Conservation (phyloP, 2,888 invertebrate genomes). For the Meteorus colon region DNA sequence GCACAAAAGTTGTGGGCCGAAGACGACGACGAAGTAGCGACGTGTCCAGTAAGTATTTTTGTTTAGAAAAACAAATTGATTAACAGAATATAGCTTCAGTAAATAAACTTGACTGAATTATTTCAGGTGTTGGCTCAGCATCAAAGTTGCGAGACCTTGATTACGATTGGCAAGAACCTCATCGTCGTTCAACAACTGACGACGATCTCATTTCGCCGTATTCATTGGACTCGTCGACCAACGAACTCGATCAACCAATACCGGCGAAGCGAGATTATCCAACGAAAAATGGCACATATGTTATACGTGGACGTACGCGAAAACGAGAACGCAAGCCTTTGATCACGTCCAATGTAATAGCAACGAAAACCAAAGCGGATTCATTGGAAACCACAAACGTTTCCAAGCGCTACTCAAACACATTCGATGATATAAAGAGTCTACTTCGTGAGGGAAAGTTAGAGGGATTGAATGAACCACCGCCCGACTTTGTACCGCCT, state of each 20-base stretch:
- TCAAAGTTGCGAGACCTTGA: constrained; percentile 81
- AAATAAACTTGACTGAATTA: constrained; percentile 3
- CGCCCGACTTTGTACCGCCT: constrained; percentile 78
- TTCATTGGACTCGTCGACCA: constrained; percentile 77
- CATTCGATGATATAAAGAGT: constrained; percentile 85
- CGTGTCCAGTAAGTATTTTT: constrained; percentile 71
- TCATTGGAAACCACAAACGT: constrained; percentile 59
- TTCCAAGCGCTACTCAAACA: constrained; percentile 81
- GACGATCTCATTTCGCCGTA: constrained; percentile 82
- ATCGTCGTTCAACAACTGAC: constrained; percentile 79
- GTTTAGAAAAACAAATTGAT: not conserved
- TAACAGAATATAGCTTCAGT: not conserved
- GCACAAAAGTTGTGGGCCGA: constrained; percentile 78
- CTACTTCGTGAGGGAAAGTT: constrained; percentile 81
- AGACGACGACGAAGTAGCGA: constrained; percentile 74
- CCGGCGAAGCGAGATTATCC: constrained; percentile 69
- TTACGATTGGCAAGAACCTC: constrained; percentile 82
- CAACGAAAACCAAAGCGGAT: constrained; percentile 74
- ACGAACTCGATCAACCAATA: constrained; percentile 65
- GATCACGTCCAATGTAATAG: constrained; percentile 76
- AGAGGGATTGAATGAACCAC: constrained; percentile 74
- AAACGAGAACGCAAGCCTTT: constrained; percentile 80
- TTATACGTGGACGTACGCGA: constrained; percentile 82
- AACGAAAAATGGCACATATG: constrained; percentile 84
- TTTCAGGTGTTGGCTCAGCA: constrained; percentile 82